Conservation (phyloP, 2,113 vertebrate species). For the Xiphophorus maculatus region DNA sequence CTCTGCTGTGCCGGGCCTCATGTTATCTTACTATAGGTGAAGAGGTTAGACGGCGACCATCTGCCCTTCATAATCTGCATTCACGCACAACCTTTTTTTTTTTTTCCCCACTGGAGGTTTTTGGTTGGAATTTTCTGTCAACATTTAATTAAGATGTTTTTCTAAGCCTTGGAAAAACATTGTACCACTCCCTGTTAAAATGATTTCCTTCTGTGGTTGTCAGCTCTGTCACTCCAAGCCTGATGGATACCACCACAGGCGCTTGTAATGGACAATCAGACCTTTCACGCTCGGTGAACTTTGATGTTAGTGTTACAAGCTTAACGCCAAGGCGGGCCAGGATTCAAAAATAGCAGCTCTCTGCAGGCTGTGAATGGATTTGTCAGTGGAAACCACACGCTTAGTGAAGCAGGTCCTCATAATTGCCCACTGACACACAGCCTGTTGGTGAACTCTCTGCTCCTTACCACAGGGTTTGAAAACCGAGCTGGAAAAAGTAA, state of each 20-base stretch:
- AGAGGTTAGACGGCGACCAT: neutral
- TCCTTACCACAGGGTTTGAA: constrained; percentile 23
- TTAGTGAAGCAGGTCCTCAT: constrained; percentile 55
- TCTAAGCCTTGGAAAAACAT: constrained; percentile 29
- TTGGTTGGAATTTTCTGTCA: constrained; percentile 8
- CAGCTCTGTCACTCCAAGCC: constrained; percentile 34
- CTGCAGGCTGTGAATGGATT: constrained; percentile 50
- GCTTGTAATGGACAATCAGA: constrained; percentile 46
- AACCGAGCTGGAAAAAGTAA: constrained; percentile 2
- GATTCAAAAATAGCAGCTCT: constrained; percentile 46
- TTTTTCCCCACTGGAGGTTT: constrained; percentile 4
- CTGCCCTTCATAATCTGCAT: neutral
- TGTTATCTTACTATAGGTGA: constrained; percentile 1
- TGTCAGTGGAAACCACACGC: constrained; percentile 63
- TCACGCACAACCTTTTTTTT: neutral
- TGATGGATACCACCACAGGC: constrained; percentile 6
- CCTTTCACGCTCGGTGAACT: constrained; percentile 43
- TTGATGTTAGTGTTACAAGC: constrained; percentile 52
- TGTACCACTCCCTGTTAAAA: constrained; percentile 20
- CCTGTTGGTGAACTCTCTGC: constrained; percentile 47
- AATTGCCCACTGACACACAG: constrained; percentile 49
- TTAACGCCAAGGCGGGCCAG: constrained; percentile 49
- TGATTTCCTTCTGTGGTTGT: constrained; percentile 35
- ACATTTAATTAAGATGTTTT: constrained; percentile 34
- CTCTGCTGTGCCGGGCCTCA: neutral